Conservation (phyloP, 2,888 invertebrate species). For the Eupithecia vulgata region DNA sequence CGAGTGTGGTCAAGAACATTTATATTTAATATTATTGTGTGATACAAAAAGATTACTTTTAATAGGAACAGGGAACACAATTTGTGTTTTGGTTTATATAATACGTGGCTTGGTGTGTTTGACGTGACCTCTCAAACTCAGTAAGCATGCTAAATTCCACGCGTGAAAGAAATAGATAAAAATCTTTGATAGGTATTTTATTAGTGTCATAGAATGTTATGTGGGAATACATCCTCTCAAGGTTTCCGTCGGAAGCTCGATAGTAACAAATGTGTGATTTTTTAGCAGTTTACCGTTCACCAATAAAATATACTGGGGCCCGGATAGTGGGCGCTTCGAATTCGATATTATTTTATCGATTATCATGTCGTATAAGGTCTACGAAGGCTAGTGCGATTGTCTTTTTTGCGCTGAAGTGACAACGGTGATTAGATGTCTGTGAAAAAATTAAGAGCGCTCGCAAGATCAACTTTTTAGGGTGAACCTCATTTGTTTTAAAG, state of each 20-base stretch:
- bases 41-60: no score
- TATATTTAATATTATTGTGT: no score
- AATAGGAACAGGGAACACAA: no score
- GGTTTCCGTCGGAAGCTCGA: conserved; percentile 54
- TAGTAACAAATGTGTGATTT: conserved; percentile 58
- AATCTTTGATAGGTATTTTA: neutral
- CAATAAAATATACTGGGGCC: conserved; percentile 37
- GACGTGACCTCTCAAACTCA: no score
- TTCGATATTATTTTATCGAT: neutral
- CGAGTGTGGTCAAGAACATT: no score
- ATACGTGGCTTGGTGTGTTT: no score
- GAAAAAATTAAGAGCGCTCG: neutral
- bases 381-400: neutral
- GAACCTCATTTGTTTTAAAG: neutral
- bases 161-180: neutral
- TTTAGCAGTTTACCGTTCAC: conserved; percentile 51
- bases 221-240: conserved; percentile 40
- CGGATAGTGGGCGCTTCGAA: neutral
- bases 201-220: neutral
- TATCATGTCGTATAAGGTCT: neutral
- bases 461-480: neutral
- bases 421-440: neutral
- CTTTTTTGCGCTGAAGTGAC: neutral
- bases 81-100: no score
- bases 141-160: neutral